Percentiles rank a stretch among this genome's conserved stretches.
These are phyloP conservation scores for Bibio marci DNA, from an alignment of 2,888 invertebrate genomes.

Conservation along the genomic window DNA sequence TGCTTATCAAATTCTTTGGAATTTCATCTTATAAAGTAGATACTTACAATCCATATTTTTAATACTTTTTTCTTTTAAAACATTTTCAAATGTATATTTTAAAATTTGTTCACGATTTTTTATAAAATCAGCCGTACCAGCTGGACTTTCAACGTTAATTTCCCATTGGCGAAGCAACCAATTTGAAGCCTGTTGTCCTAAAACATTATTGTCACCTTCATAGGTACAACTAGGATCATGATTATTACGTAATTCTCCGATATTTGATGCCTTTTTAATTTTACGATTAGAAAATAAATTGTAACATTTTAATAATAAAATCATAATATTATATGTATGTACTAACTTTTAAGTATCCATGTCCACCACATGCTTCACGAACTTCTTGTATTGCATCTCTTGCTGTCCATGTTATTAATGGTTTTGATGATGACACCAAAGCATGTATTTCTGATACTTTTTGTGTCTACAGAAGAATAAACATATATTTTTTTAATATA, in stretches of 20 bases:
- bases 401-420: conserved; percentile 56
- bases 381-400: conserved; percentile 67
- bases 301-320: too few species aligned
- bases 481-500: not conserved
- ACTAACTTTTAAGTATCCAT: conserved; percentile 47
- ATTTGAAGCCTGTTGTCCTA: conserved; percentile 79
- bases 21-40: too few species aligned
- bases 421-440: conserved; percentile 44
- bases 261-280: conserved; percentile 44
- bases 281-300: not conserved
- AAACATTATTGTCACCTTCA: conserved; percentile 87
- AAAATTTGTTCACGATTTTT: conserved; percentile 33
- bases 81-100: conserved; percentile 14
- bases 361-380: conserved; percentile 73
- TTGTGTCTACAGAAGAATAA: conserved; percentile 22
- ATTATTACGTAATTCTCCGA: conserved; percentile 70
- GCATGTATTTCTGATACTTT: conserved; percentile 45
- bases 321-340: not conserved
- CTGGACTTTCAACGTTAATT: conserved; percentile 41
- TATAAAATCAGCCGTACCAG: conserved; percentile 54
- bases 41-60: conserved; percentile 22
- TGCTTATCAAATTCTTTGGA: too few species aligned
- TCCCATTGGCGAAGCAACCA: conserved; percentile 59
- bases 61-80: conserved; percentile 11
- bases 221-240: conserved; percentile 84